Percentiles rank a stretch among this genome's conserved stretches.
These are phyloP conservation scores for Metellina segmentata DNA, from an alignment of 2,888 invertebrate genomes.

Conservation along the genomic window DNA sequence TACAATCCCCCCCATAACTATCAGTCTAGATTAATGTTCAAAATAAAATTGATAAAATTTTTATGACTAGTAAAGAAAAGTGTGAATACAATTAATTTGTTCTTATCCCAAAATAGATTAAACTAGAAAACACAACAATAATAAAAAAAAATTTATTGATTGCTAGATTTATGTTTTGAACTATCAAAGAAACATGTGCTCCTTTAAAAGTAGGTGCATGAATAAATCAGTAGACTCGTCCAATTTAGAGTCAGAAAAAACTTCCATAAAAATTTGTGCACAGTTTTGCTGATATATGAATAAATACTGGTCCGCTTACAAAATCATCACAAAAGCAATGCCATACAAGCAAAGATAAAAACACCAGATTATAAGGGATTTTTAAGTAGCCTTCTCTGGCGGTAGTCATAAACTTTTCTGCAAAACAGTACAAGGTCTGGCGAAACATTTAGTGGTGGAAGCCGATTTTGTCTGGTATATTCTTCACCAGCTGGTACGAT, in stretches of 20 bases:
- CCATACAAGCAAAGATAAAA: not conserved
- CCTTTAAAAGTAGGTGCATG: no score
- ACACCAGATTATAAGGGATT: conserved; percentile 52
- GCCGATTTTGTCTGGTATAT: conserved; percentile 78
- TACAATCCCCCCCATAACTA: no score
- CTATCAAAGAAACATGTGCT: no score
- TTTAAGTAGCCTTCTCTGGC: conserved; percentile 87
- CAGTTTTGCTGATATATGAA: conserved; percentile 2
- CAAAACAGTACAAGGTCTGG: conserved; percentile 96
- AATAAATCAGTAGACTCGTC: no score
- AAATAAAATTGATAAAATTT: no score
- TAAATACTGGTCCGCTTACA: conserved; percentile 23
- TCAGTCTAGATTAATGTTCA: no score
- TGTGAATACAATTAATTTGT: no score
- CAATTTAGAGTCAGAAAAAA: not conserved
- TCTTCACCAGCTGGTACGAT: conserved; percentile 85
- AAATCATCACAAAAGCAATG: conserved; percentile 29
- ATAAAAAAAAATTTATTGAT: no score
- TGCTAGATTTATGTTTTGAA: no score
- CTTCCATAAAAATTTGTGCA: conserved; percentile 20
- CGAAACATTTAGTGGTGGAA: conserved; percentile 86
- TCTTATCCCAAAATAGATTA: no score
- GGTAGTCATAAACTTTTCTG: conserved; percentile 95
- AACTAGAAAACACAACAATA: no score
- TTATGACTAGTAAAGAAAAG: no score